Evolutionary conservation across 1,140 invertebrate genomes (phyloP), one percentile per base, ranked within the genome.

Genomic region (Choristoneura fumiferana): DNA sequence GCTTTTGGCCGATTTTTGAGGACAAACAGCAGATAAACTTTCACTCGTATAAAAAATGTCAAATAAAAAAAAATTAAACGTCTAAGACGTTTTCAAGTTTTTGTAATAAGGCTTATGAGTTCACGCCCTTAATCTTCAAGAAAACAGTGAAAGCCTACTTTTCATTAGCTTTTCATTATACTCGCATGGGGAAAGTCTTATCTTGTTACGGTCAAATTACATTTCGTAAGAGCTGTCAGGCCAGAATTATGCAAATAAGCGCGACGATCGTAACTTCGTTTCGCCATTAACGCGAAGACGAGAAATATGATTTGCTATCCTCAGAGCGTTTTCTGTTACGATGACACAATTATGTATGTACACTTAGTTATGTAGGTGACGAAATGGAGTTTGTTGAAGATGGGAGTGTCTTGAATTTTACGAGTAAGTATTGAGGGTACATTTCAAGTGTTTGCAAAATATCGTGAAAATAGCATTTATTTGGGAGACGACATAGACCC

Each of bases 241-340:
- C 10, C 53, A 57, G 61, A 62, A 65, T 69, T 65, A 71, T 65
- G 65, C 45, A 62, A 64, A 69, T 65, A 65, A 29, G 60, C 17
- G 12, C 56, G 38, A 15, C 58, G 67, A 66, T 66, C 61, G 60
- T 69, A 63, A 69, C 65, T 62, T 36, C 37, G 58, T 69, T 59
- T 58, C 13, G 18, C 60, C 64, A 66, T 69, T 65, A 66, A 33
- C 53, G n/a, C 29, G 14, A 60, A 45, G 56, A 37, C 35, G 57
- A 53, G 15, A 39, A 36, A 37, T 36, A 56, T 52, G 53, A 45
- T 58, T 58, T 62, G 14, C 52, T 12, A 58, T 58, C 15, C 33
- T 56, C 13, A 56, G 55, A 40, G 52, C 36, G 34, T 57, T 66
- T 71, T 65, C 52, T 62, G 69, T 69, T 58, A 58, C 40, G 29